Evolutionary conservation across 2,888 invertebrate genomes (phyloP), one percentile per base, ranked within the genome.

Genomic region (Lissonota sp.): DNA sequence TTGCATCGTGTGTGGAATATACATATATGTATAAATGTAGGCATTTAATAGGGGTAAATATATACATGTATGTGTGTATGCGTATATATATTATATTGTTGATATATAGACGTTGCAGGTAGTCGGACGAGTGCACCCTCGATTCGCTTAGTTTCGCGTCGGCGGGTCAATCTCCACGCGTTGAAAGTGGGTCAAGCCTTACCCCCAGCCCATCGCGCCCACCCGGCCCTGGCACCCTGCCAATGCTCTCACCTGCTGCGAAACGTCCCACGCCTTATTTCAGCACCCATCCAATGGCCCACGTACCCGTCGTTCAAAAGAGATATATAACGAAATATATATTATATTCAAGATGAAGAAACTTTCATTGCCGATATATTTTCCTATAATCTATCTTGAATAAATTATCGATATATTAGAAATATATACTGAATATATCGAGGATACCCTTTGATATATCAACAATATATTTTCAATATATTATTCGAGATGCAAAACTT

Each of bases 221-320:
- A 12, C 53, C 53, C 10, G 16, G 66, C 72, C 76, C 76, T 89
- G 90, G 89, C 90, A 88, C 78, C 46, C 83, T 87, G 89, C 89
- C 90, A 90, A 87, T 85, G 83, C 82, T 86, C 88, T 88, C 88
- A 88, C 90, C 86, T 87, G 89, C 86, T 88, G 89, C 83, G 83
- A 84, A 81, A 62, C 83, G 81, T 86, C 83, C 80, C 85, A 83
- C 84, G 85, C 71, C 55, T 83, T 62, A 44, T 55, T 55, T 14
- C 66, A 73, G 44, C 39, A 60, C 14, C 58, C 64, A 42, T 14
- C 64, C 12, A 57, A 58, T 14, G 53, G 14, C 44, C 85, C 83
- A 85, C 77, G 64, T 81, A 80, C 78, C 77, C 70, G 12, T 51
- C 26, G 26, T 26, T 26, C 26, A 26, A 26, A 26, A 26, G 26